These are phyloP conservation scores for Ophonus ardosiacus DNA, from an alignment of 2,888 invertebrate species.

Conservation along the genomic window DNA sequence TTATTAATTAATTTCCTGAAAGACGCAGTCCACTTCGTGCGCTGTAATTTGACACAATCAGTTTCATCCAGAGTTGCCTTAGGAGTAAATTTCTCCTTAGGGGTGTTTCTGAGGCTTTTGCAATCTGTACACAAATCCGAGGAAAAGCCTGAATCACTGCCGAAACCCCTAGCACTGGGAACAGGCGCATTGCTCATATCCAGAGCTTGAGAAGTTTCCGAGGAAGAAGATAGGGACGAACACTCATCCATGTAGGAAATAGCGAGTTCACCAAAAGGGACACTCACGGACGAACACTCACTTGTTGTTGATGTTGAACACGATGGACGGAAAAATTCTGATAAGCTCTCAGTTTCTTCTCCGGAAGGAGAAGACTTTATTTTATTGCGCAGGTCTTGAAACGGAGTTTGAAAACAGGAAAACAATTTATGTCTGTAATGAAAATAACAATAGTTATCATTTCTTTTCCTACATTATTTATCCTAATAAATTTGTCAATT, in stretches of 20 bases:
- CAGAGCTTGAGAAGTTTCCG: slow-evolving; percentile 49
- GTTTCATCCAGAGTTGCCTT: slow-evolving; percentile 73
- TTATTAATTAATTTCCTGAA: slow-evolving; percentile 78
- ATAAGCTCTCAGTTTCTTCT: slow-evolving; percentile 73
- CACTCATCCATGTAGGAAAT: slow-evolving; percentile 75
- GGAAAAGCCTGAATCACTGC: slow-evolving; percentile 77
- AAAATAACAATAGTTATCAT: slow-evolving; percentile 14
- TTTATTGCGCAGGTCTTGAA: slow-evolving; percentile 79
- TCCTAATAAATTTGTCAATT: no score
- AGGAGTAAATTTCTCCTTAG: slow-evolving; percentile 74
- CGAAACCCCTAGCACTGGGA: slow-evolving; percentile 71
- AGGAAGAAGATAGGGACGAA: slow-evolving; percentile 70
- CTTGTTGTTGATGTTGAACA: slow-evolving; percentile 68
- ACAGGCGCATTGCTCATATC: slow-evolving; percentile 55
- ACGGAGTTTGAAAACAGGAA: slow-evolving; percentile 79
- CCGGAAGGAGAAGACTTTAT: slow-evolving; percentile 75
- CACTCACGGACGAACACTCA: slow-evolving; percentile 74
- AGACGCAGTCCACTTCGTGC: slow-evolving; percentile 81
- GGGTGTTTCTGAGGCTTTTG: slow-evolving; percentile 74
- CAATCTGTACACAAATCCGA: slow-evolving; percentile 76
- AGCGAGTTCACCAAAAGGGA: slow-evolving; percentile 74
- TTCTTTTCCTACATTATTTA: no score
- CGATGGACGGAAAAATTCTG: slow-evolving; percentile 74
- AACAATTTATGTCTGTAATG: slow-evolving; percentile 78
- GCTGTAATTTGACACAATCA: slow-evolving; percentile 75